Evolutionary conservation across 2,113 vertebrate species (phyloP).

Genomic region (Chiloscyllium plagiosum): DNA sequence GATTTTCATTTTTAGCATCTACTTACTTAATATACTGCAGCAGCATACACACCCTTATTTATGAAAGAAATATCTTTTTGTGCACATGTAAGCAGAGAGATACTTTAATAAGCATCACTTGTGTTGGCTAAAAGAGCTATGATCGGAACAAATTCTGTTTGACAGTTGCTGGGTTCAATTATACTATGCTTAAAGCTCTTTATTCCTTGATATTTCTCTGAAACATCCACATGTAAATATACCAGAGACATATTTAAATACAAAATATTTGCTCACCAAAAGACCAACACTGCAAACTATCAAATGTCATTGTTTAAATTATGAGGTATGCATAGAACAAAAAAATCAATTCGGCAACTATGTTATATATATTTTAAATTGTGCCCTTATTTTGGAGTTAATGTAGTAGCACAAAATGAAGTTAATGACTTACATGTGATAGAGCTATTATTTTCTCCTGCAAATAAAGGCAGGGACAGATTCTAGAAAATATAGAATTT

Average conservation of each 20-base stretch:
- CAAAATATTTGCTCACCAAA: background rate
- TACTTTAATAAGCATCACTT: background rate
- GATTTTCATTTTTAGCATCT: constrained; percentile 89
- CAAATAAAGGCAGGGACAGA: background rate
- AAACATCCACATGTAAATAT: background rate
- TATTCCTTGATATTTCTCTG: constrained; percentile 11
- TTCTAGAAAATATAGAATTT: background rate
- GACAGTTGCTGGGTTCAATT: background rate
- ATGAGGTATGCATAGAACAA: background rate
- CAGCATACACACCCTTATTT: background rate
- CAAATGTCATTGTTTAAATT: background rate
- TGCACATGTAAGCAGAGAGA: background rate
- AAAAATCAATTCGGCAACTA: background rate
- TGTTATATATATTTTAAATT: background rate
- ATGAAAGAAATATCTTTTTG: background rate
- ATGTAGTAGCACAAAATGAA: background rate
- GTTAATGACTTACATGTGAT: background rate
- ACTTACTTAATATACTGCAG: constrained; percentile 13
- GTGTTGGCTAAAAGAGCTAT: background rate
- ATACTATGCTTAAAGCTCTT: background rate
- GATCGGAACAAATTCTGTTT: background rate
- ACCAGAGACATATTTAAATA: background rate
- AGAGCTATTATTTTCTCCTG: background rate
- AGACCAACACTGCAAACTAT: background rate
- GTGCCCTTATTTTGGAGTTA: background rate